A percentile compares a stretch with the other conserved stretches of the same genome.
Conservation (phyloP, 2,888 invertebrate species). For the Orgyia antiqua region DNA sequence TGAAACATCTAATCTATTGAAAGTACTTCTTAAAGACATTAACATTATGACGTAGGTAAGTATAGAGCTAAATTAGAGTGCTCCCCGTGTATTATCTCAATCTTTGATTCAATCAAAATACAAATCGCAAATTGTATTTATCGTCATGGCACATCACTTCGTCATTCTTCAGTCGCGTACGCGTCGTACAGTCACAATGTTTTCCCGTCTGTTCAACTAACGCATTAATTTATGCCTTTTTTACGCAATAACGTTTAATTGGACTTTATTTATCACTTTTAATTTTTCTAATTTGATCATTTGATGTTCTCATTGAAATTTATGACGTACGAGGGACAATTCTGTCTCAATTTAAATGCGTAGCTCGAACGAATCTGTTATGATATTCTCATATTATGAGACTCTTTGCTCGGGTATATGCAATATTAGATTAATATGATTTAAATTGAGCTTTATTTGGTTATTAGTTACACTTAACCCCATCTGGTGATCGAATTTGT, state of each 20-base stretch:
- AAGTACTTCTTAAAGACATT: no score
- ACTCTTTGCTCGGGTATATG: slow-evolving; percentile 16
- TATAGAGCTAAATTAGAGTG: no score
- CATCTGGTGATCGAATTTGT: slow-evolving; percentile 2
- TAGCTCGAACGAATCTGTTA: slow-evolving; percentile 64
- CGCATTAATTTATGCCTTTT: slow-evolving; percentile 75
- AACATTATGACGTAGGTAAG: no score
- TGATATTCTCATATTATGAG: slow-evolving; percentile 38
- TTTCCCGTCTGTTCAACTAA: slow-evolving; percentile 33
- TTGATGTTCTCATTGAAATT: slow-evolving; percentile 63
- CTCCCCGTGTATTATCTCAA: no score
- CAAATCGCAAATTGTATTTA: no score
- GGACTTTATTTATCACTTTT: slow-evolving; percentile 76
- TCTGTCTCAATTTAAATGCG: slow-evolving; percentile 65
- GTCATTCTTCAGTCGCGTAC: slow-evolving; percentile 38
- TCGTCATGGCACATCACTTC: slow-evolving; percentile 40
- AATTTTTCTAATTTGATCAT: slow-evolving; percentile 77
- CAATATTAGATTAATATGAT: slow-evolving; percentile 25
- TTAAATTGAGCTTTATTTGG: slow-evolving; percentile 17
- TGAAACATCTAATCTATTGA: no score
- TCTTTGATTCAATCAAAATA: no score
- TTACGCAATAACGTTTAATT: slow-evolving; percentile 77
- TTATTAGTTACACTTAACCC: slow-evolving; percentile 17
- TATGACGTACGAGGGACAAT: slow-evolving; percentile 54
- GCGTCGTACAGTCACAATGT: slow-evolving; percentile 16